Evolutionary conservation across 1,140 invertebrate genomes (phyloP).

Genomic region (Brachionus asplanchnoidis): DNA sequence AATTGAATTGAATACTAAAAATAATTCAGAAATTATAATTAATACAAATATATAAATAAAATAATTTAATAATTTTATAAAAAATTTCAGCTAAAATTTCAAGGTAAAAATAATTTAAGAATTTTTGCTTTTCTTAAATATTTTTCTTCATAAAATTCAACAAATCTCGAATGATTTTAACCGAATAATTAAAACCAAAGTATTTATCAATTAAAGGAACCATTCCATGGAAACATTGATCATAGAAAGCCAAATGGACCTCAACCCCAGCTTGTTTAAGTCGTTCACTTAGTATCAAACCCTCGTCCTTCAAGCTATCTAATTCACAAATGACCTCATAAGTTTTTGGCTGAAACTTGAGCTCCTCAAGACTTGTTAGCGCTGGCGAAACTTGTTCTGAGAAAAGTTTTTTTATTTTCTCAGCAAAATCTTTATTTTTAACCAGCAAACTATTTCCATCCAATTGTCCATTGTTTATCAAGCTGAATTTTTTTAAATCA

Average conservation of each 20-base stretch:
- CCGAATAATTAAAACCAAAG: not conserved
- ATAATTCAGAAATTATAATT: too few relatives aligned
- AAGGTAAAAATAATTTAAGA: too few relatives aligned
- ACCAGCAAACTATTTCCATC: not conserved
- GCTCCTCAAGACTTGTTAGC: not conserved
- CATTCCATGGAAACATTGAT: constrained; percentile 29
- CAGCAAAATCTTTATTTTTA: not conserved
- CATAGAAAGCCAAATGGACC: constrained; percentile 7
- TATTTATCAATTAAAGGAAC: not conserved
- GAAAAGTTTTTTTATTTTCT: constrained; percentile 1
- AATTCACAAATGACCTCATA: constrained; percentile 19
- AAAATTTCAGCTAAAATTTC: too few relatives aligned
- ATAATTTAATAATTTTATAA: too few relatives aligned
- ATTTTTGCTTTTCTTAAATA: not conserved
- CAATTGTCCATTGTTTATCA: not conserved
- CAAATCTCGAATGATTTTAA: not conserved
- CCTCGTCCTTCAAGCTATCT: constrained; percentile 28
- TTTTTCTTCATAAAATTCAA: not conserved
- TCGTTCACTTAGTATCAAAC: not conserved
- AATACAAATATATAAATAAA: too few relatives aligned
- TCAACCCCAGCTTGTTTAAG: constrained; percentile 7
- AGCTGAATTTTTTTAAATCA: not conserved
- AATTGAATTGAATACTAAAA: too few relatives aligned
- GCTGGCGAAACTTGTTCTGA: not conserved
- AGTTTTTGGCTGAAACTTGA: not conserved